Percentiles rank a stretch among this genome's conserved stretches.
phyloP scores from a whole-genome alignment of 2,113 vertebrate species.

The Aviceda subcristata region DNA sequence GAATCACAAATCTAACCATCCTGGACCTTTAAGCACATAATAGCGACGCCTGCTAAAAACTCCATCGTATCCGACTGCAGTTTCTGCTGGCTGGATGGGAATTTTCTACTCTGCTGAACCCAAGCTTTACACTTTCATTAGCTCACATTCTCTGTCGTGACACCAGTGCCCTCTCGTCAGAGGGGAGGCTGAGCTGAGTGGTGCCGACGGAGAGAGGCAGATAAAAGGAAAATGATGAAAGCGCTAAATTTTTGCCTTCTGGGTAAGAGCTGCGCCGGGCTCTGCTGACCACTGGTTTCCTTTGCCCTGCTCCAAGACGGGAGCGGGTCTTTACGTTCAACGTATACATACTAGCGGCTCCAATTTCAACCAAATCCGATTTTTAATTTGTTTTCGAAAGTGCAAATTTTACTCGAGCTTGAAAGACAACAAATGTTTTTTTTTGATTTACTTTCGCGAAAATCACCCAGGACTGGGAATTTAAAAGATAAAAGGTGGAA shows the following conservation, averaged over 20 bases:
- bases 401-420: background rate
- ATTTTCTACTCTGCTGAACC: constrained; percentile 84
- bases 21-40: background rate
- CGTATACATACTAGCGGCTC: background rate
- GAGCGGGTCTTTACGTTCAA: background rate
- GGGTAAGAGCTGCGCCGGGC: background rate
- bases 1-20: background rate
- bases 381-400: background rate
- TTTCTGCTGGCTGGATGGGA: constrained; percentile 78
- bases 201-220: constrained; percentile 44
- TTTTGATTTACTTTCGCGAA: background rate
- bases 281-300: background rate
- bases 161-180: constrained; percentile 76
- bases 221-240: constrained; percentile 44
- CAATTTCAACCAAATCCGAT: background rate
- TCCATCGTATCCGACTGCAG: constrained; percentile 80
- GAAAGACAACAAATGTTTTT: background rate
- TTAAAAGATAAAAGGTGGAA: background rate
- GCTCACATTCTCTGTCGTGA: constrained; percentile 81
- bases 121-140: constrained; percentile 85
- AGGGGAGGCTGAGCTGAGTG: constrained; percentile 54
- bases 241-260: constrained; percentile 6
- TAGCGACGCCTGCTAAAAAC: background rate
- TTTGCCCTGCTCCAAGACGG: background rate
- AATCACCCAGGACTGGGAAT: background rate